Evolutionary conservation across 2,113 vertebrate genomes (phyloP).

Genomic region (Xiphophorus couchianus): DNA sequence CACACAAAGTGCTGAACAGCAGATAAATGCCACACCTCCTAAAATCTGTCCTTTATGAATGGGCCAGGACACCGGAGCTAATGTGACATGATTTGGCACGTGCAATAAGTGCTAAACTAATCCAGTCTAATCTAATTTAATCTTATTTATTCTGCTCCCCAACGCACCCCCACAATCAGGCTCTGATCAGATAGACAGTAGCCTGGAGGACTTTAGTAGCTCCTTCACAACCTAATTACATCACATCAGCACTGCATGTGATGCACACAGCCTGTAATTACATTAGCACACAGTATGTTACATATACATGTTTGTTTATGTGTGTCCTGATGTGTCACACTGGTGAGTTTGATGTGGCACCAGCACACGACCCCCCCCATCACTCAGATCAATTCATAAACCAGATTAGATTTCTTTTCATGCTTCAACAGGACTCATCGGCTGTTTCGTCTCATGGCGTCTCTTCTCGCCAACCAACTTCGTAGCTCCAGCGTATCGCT

Average conservation of each 20-base stretch:
- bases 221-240: slow-evolving; percentile 72
- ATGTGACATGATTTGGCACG: slow-evolving; percentile 81
- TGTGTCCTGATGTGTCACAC: slow-evolving; percentile 5
- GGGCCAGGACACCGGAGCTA: slow-evolving; percentile 74
- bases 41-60: slow-evolving; percentile 72
- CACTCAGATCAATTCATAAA: slow-evolving; percentile 46
- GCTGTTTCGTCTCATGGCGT: slow-evolving; percentile 17
- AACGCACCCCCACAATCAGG: slow-evolving; percentile 51
- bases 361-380: slow-evolving; percentile 48
- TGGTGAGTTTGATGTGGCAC: slow-evolving; percentile 28
- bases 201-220: slow-evolving; percentile 73
- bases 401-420: slow-evolving; percentile 49
- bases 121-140: slow-evolving; percentile 78
- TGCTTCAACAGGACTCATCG: slow-evolving; percentile 30
- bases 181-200: slow-evolving; percentile 74
- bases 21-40: slow-evolving; percentile 73
- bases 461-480: slow-evolving; percentile 13
- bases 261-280: slow-evolving; percentile 70
- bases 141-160: slow-evolving; percentile 73
- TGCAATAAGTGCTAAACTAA: slow-evolving; percentile 83
- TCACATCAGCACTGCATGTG: slow-evolving; percentile 74
- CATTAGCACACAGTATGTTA: slow-evolving; percentile 62
- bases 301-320: slow-evolving; percentile 19
- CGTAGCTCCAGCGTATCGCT: slow-evolving; percentile 5
- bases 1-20: slow-evolving; percentile 36